Evolutionary conservation across 2,888 invertebrate genomes (phyloP).

Genomic region (Xestia xanthographa): DNA sequence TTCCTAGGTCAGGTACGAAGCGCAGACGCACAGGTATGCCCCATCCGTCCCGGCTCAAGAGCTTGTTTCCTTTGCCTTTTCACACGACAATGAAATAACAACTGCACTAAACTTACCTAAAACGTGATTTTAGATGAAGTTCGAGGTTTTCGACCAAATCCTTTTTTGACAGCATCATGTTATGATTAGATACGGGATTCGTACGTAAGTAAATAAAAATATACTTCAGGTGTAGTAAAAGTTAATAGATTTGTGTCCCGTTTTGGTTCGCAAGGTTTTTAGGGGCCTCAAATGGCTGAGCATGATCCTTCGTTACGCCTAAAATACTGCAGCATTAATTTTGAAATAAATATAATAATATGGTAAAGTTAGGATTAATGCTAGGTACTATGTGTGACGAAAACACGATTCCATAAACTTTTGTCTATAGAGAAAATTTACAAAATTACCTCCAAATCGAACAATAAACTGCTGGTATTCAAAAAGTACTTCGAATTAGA

Average conservation of each 20-base stretch:
- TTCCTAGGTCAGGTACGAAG: constrained; percentile 89
- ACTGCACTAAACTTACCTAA: constrained; percentile 65
- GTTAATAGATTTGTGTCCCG: constrained; percentile 9
- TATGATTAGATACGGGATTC: constrained; percentile 51
- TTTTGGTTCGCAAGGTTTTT: neutral
- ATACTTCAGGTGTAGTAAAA: constrained; percentile 47
- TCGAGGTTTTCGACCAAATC: constrained; percentile 59
- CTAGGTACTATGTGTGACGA: no score
- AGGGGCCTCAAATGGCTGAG: no score
- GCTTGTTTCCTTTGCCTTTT: constrained; percentile 84
- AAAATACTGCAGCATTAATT: no score
- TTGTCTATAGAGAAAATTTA: no score
- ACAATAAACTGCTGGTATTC: no score
- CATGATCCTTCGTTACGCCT: no score
- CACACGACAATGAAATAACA: constrained; percentile 86
- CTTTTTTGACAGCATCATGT: constrained; percentile 51
- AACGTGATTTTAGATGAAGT: constrained; percentile 73
- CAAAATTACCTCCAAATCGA: no score
- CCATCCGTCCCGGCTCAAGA: constrained; percentile 74
- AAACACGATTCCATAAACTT: no score
- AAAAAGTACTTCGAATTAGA: no score
- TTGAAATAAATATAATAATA: no score
- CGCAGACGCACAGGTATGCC: constrained; percentile 84
- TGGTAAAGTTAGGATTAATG: no score
- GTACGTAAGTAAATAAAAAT: constrained; percentile 58